phyloP scores from a whole-genome alignment of 1,140 invertebrate genomes.

The Antheraea mylitta region DNA sequence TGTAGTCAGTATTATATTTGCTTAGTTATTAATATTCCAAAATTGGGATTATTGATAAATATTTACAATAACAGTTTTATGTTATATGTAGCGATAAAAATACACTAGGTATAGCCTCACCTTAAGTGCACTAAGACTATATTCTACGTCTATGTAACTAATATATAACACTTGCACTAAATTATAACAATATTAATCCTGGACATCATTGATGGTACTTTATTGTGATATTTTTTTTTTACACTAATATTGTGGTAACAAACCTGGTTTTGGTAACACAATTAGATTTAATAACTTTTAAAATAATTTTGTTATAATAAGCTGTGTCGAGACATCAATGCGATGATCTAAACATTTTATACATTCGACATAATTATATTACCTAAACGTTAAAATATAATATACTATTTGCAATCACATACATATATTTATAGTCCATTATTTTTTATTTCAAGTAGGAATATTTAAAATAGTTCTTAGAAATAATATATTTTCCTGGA shows the following conservation, averaged over 20 bases:
- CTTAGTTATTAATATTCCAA: background rate
- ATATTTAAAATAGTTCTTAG: background rate
- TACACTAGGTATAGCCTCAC: conserved; percentile 23
- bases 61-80: background rate
- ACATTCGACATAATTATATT: background rate
- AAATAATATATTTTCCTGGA: conserved; percentile 6
- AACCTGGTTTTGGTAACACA: background rate
- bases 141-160: background rate
- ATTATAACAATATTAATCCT: background rate
- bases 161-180: background rate
- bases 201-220: background rate
- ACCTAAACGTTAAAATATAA: background rate
- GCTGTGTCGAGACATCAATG: background rate
- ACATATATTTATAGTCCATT: background rate
- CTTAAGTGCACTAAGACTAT: conserved; percentile 11
- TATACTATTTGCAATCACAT: background rate
- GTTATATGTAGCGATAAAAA: conserved; percentile 19
- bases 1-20: background rate
- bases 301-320: background rate
- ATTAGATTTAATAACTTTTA: background rate
- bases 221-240: background rate
- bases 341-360: background rate
- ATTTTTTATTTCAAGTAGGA: background rate
- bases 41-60: background rate
- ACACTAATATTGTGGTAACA: background rate